Evolutionary conservation across 2,888 invertebrate genomes (phyloP), one percentile per base, ranked within the genome.

Genomic region (Seladonia tumulorum): DNA sequence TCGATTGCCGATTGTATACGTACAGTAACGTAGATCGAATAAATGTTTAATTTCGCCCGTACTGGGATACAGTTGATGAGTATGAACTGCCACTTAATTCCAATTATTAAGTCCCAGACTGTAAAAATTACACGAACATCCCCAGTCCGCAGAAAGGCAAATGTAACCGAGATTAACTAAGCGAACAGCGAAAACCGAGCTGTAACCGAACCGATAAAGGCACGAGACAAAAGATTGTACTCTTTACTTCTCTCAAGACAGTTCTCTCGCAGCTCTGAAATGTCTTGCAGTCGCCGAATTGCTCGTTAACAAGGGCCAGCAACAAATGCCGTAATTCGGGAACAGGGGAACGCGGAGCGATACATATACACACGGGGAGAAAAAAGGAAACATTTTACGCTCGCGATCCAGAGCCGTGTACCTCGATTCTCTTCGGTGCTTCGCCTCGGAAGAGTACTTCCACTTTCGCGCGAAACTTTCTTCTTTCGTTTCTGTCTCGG

Each of bases 391-490:
- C 73, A 29, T 53, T 45, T 73, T 29, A 29, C 18, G 49, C 47
- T 29, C 49, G 14, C 74, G 75, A 76, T 74, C 76, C 68, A 78
- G 66, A 81, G 10, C 16, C 79, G 39, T 68, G 72, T 77, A 76
- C 86, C 77, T 76, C 73, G 81, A 86, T 82, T 75, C 68, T 42
- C 57, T 25, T 29, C 73, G 45, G 35, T 76, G 66, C 74, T 66
- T 70, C 53, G 72, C 35, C 42, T 10, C 60, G 68, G 49, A 77
- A 78, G 70, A 74, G 47, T 74, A 42, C 82, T 68, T 70, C 79
- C 79, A 53, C 76, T 81, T 83, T 81, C 57, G 79, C 83, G 53
- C 45, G 81, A 66, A 82, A 83, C 81, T 86, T 86, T 73, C 35
- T 77, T 81, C 82, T 72, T 75, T 74, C 82, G 79, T 79, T 76